Evolutionary conservation across 92 coral and sea anemone species (phyloP).

Genomic region (Meandrina meandrites): DNA sequence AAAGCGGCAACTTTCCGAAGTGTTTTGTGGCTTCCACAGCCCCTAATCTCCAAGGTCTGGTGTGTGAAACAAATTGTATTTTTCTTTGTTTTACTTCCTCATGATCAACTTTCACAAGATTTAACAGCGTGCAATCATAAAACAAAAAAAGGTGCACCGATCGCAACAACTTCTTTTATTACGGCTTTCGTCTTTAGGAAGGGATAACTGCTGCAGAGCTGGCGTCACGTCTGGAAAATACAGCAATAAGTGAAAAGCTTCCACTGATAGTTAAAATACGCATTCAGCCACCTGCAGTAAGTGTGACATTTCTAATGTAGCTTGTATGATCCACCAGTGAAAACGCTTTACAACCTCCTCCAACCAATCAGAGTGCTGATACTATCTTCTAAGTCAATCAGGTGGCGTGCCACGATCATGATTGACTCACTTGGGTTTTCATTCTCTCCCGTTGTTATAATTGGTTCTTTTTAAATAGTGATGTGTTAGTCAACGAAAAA

Average conservation of each 20-base stretch:
- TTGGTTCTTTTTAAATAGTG: no score
- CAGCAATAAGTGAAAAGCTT: slow-evolving; percentile 11
- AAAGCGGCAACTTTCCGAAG: no score
- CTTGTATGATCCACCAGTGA: neutral
- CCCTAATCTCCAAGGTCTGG: no score
- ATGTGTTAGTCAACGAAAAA: no score
- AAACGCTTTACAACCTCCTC: neutral
- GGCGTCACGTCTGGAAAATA: slow-evolving; percentile 16
- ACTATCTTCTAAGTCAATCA: neutral
- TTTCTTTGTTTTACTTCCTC: no score
- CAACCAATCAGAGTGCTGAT: neutral
- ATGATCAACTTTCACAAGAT: no score
- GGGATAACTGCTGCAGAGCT: slow-evolving; percentile 30
- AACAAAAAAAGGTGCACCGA: no score
- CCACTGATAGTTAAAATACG: neutral
- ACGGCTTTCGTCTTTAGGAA: slow-evolving; percentile 9
- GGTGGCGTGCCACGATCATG: neutral
- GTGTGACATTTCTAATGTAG: neutral
- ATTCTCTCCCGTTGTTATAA: no score
- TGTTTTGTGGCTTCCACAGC: no score
- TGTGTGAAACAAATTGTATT: no score
- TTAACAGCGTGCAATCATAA: no score
- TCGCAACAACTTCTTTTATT: neutral
- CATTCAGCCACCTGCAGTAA: slow-evolving; percentile 7
- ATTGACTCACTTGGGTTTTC: neutral